Base-by-base conservation (phyloP, 2,888 invertebrate genomes). In the Molorchus minor region DNA sequence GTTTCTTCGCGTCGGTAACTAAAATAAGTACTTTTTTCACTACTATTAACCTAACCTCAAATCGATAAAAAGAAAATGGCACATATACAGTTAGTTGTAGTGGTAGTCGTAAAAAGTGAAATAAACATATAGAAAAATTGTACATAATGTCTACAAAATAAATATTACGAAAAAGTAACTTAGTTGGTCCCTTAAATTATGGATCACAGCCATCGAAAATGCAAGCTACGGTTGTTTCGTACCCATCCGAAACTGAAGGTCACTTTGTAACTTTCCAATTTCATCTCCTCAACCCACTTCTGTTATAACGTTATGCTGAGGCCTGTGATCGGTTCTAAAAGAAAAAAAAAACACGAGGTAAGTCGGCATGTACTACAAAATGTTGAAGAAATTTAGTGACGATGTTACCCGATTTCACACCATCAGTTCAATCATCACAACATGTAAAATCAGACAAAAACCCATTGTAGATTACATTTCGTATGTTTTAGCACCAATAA, bases 301-400 rank as follows among this genome's bases (percentile, higher is more conserved):
- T 64, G 84, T 84, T 80, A 85, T 76, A 84, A 82, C 79, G 81
- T 84, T 84, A 84, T 85, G 82, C 83, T 83, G 82, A 85, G 81
- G 75, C 84, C 85, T 81, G 81, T 82, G 80, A 85, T 84, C 82
- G 82, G 84, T 81, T 84, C 85, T 85, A 70, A 77, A 71, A 70
- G 52, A 58, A 61, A 67, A 52, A 54, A 52, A 38, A 17, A 20
- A 30, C 21, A 2, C 12, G 16, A 49, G n/a, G n/a, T n/a, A n/a
- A n/a, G n/a, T n/a, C n/a, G n/a, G n/a, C n/a, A n/a, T n/a, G n/a
- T n/a, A n/a, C 25, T 25, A 25, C 25, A 25, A 25, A 25, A 25
- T n/a, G n/a, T n/a, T n/a, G n/a, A n/a, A n/a, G n/a, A n/a, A n/a
- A n/a, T n/a, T n/a, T n/a, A n/a, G n/a, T n/a, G n/a, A n/a, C n/a